A percentile compares a stretch with the other conserved stretches of the same genome.
These are phyloP conservation scores for Agrilus cyanescens DNA, from an alignment of 2,888 invertebrate genomes.

Conservation along the genomic window DNA sequence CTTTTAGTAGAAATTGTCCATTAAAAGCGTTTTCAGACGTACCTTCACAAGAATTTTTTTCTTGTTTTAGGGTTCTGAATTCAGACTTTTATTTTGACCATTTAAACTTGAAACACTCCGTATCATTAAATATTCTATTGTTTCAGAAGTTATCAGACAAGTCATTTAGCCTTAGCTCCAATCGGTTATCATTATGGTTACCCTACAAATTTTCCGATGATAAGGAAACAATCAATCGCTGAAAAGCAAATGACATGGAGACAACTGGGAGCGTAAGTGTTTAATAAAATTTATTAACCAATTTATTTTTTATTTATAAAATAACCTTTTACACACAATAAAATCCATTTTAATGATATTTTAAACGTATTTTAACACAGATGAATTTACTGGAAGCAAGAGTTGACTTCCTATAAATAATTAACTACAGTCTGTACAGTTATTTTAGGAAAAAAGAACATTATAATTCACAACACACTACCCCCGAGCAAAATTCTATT, in stretches of 20 bases:
- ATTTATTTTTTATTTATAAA: not conserved
- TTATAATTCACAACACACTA: too few relatives aligned
- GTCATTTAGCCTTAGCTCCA: slow-evolving; percentile 44
- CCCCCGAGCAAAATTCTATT: too few relatives aligned
- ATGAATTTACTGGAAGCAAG: too few relatives aligned
- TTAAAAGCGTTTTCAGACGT: slow-evolving; percentile 2
- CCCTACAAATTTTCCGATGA: slow-evolving; percentile 43
- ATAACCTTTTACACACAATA: too few relatives aligned
- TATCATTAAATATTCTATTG: slow-evolving; percentile 6
- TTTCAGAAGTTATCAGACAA: slow-evolving; percentile 30
- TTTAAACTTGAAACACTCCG: not conserved
- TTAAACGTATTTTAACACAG: too few relatives aligned
- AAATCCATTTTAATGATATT: too few relatives aligned
- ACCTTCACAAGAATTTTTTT: not conserved
- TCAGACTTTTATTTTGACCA: slow-evolving; percentile 2
- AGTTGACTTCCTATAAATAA: too few relatives aligned
- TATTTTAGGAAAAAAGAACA: too few relatives aligned
- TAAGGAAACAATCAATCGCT: slow-evolving; percentile 42
- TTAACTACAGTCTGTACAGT: too few relatives aligned
- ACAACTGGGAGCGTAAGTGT: slow-evolving; percentile 57
- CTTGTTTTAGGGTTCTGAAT: slow-evolving; percentile 1
- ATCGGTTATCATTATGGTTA: slow-evolving; percentile 43
- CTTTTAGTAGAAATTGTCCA: too few relatives aligned
- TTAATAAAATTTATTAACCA: slow-evolving; percentile 8
- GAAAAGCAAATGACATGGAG: slow-evolving; percentile 48